Conservation (phyloP, 2,797 vertebrate genomes). For the Parauchenoglanis punctatus region DNA sequence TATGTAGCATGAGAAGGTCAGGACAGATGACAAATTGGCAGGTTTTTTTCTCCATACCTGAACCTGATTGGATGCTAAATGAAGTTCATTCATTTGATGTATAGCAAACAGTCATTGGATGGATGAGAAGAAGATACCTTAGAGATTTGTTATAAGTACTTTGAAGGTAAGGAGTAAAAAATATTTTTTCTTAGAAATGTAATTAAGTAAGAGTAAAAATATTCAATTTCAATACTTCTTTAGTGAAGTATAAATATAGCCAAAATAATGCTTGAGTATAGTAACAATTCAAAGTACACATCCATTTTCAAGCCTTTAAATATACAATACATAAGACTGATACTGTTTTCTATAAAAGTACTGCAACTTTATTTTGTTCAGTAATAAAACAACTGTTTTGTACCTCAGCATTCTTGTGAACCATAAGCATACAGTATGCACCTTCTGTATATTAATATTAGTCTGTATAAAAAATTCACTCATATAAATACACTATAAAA, state of each 20-base stretch:
- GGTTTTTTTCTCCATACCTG: neutral
- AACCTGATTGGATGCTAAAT: neutral
- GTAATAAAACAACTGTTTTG: conserved; percentile 16
- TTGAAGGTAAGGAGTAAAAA: neutral
- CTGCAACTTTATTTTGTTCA: conserved; percentile 26
- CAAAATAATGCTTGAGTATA: neutral
- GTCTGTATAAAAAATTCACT: conserved; percentile 12
- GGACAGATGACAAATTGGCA: neutral
- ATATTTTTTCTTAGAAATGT: neutral
- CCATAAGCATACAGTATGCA: neutral
- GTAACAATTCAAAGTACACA: neutral
- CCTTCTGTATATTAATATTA: conserved; percentile 39
- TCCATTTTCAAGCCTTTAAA: neutral
- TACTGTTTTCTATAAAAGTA: conserved; percentile 15
- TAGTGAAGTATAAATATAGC: neutral
- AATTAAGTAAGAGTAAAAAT: neutral
- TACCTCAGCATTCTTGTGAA: conserved; percentile 27
- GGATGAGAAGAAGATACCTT: neutral
- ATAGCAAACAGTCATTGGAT: neutral
- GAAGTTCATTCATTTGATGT: neutral
- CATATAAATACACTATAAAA: conserved; percentile 23
- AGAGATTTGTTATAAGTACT: neutral
- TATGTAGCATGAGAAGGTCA: neutral
- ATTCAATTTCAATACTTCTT: neutral
- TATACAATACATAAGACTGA: neutral